Evolutionary conservation across 2,113 vertebrate species (phyloP).

Genomic region (Plotosus lineatus): DNA sequence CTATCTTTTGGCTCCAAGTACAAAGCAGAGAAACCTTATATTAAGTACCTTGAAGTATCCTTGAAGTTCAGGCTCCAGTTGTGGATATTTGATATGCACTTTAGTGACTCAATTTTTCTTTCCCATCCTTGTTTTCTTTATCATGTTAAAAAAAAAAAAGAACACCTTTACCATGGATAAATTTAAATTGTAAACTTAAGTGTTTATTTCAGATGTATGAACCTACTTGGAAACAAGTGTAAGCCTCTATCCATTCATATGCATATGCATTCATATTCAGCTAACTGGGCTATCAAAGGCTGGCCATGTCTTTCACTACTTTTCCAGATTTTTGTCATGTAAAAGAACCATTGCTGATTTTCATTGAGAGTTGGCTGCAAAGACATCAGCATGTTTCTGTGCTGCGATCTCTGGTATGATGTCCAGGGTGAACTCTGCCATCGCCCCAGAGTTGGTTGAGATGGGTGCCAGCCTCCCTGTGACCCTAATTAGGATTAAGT

Average conservation of each 20-base stretch:
- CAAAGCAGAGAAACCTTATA: constrained; percentile 63
- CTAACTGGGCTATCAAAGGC: no score
- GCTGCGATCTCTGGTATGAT: no score
- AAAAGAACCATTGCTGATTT: no score
- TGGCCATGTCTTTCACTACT: no score
- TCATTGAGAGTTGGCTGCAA: no score
- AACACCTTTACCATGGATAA: constrained; percentile 28
- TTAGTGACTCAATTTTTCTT: constrained; percentile 51
- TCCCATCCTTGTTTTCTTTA: constrained; percentile 30
- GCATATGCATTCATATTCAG: no score
- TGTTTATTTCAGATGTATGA: not conserved
- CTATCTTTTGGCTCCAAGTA: constrained; percentile 57
- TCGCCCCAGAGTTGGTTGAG: no score
- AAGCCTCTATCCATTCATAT: not conserved
- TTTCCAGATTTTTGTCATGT: no score
- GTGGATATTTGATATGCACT: constrained; percentile 57
- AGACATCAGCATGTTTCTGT: no score
- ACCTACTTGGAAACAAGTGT: not conserved
- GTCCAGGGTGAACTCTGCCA: no score
- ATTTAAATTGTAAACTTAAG: constrained; percentile 4
- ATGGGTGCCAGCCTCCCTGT: no score
- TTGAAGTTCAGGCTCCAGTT: constrained; percentile 43
- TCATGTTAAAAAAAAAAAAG: constrained; percentile 54
- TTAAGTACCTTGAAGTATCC: constrained; percentile 46
- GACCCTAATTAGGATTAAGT: no score